Evolutionary conservation across 2,888 invertebrate genomes (phyloP).

Genomic region (Nephrocerus scutellatus): DNA sequence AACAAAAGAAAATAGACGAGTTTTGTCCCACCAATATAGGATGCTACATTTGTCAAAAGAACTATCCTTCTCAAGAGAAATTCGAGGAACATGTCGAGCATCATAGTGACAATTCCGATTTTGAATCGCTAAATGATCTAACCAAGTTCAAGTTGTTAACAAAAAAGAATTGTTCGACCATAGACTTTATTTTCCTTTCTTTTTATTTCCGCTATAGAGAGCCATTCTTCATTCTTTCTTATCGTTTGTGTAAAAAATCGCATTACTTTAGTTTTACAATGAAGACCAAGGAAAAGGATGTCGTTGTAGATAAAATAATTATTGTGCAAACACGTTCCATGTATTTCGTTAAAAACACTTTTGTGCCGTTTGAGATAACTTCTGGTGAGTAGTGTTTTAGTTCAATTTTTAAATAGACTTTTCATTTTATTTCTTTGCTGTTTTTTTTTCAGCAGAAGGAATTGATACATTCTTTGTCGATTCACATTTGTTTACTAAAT

Average conservation of each 20-base stretch:
- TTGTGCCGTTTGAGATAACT: constrained; percentile 30
- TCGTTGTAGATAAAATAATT: constrained; percentile 38
- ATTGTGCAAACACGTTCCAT: constrained; percentile 37
- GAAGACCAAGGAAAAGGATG: constrained; percentile 23
- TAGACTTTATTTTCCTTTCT: too few species aligned
- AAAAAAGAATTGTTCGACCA: too few species aligned
- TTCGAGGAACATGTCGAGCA: constrained; percentile 37
- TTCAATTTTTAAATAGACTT: neutral
- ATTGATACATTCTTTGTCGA: constrained; percentile 35
- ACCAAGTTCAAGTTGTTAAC: too few species aligned
- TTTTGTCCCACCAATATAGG: constrained; percentile 33
- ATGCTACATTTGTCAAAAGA: constrained; percentile 38
- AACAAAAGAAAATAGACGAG: constrained; percentile 14
- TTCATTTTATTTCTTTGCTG: too few species aligned
- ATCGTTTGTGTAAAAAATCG: constrained; percentile 35
- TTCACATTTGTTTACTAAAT: constrained; percentile 36
- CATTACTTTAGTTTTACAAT: constrained; percentile 40
- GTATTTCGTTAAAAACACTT: constrained; percentile 33
- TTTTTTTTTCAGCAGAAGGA: constrained; percentile 21
- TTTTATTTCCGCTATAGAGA: too few species aligned
- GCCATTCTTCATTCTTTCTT: constrained; percentile 30
- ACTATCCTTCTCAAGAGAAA: constrained; percentile 31
- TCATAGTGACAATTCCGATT: constrained; percentile 41
- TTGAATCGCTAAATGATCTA: constrained; percentile 30
- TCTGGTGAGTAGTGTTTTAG: too few species aligned